Evolutionary conservation across 2,888 invertebrate genomes (phyloP), one percentile per base, ranked within the genome.

Genomic region (Alcis repandata): DNA sequence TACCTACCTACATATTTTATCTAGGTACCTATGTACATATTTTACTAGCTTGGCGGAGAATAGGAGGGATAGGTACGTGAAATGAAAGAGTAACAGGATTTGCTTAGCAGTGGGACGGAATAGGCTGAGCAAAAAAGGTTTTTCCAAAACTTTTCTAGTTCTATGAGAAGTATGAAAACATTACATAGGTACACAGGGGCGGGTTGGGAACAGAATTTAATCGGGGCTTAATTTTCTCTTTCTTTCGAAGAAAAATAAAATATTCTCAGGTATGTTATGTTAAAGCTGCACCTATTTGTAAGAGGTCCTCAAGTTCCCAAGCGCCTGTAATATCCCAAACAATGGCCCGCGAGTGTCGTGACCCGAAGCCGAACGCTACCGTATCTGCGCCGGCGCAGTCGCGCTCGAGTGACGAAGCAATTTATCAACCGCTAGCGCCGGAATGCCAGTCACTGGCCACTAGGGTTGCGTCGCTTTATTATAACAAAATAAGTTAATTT

Each of bases 371-470:
- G 52, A 48, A 22, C 41, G 68, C 71, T 70, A 68, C 71, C 46
- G 68, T 63, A 32, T 49, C 48, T 49, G 32, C 48, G 32, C 66
- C 41, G 54, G 63, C 51, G 51, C 51, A 51, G 48, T 57, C 68
- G 46, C 71, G 64, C 62, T 49, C 68, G 62, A 65, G 68, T 72
- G 68, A 70, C 70, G 62, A 62, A 59, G 70, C 71, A 60, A 72
- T 72, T 70, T 72, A 67, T 70, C 68, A 72, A 54, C 66, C 58
- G 56, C 58, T 59, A 53, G 63, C 52, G 53, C 46, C 46, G 58
- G 58, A 33, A 48, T 58, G 58, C 58, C 58, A 58, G 38, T 58
- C 58, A 58, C 38, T 58, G 22, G 1, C 4, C 9, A 0, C 2
- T 58, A 58, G 58, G 58, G 58, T 48, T 58, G 58, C 46, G 17